phyloP scores from a whole-genome alignment of 1,140 invertebrate species.

The Drosophila mojavensis region DNA sequence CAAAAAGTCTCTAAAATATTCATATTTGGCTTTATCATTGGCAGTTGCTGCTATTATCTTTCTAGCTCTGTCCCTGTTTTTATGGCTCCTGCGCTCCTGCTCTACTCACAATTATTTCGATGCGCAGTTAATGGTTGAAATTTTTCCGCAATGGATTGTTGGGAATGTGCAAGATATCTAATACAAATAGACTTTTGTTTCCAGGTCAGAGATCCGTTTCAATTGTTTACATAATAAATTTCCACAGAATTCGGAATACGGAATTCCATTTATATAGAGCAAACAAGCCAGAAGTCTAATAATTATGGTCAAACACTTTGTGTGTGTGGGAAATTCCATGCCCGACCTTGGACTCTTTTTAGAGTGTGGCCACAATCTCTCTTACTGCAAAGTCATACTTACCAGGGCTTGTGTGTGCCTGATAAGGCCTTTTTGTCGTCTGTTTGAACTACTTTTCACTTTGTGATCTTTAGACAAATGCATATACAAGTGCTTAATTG shows the following conservation, averaged over 20 bases:
- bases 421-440: background rate
- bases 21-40: slow-evolving; percentile 34
- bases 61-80: slow-evolving; percentile 10
- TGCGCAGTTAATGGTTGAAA: slow-evolving; percentile 34
- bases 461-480: background rate
- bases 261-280: slow-evolving; percentile 3
- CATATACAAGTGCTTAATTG: background rate
- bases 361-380: background rate
- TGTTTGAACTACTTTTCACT: background rate
- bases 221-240: slow-evolving; percentile 21
- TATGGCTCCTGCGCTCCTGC: background rate
- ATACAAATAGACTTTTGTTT: slow-evolving; percentile 1
- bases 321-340: background rate
- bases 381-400: slow-evolving; percentile 10
- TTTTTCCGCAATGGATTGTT: background rate
- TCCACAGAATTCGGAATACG: background rate
- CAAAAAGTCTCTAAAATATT: slow-evolving; percentile 3
- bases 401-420: background rate
- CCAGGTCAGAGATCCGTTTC: background rate
- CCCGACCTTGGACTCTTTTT: background rate
- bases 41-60: slow-evolving; percentile 10
- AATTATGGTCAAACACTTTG: slow-evolving; percentile 4
- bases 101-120: background rate
- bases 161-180: slow-evolving; percentile 4
- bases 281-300: background rate